Percentiles rank a stretch among this genome's conserved stretches.
These are phyloP conservation scores for Nematostella vectensis DNA, from an alignment of 92 coral and sea anemone genomes.

Conservation along the genomic window DNA sequence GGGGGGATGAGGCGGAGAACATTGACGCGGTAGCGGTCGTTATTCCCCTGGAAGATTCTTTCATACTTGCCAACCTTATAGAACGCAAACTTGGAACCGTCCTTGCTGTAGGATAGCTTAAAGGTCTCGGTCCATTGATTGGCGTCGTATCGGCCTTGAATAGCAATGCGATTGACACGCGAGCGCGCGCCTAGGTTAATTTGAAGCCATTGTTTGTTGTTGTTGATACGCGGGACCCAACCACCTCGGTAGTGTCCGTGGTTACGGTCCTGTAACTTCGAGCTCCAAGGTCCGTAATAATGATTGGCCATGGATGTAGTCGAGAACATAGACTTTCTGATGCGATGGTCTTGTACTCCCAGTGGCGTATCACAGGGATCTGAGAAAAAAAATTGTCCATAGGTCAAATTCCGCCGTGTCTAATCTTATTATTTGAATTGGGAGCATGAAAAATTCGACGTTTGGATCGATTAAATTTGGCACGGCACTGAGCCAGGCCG, in stretches of 20 bases:
- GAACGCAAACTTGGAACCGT: slow-evolving; percentile 32
- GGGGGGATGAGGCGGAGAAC: slow-evolving; percentile 11
- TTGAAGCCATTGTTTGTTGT: slow-evolving; percentile 45
- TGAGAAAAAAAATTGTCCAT: neutral
- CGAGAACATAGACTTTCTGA: slow-evolving; percentile 32
- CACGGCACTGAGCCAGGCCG: too few species aligned
- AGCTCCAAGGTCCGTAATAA: slow-evolving; percentile 52
- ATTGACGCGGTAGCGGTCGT: slow-evolving; percentile 17
- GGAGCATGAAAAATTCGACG: too few species aligned
- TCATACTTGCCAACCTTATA: slow-evolving; percentile 19
- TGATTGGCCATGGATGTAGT: slow-evolving; percentile 40
- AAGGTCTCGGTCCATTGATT: slow-evolving; percentile 41
- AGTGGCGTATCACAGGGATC: slow-evolving; percentile 48
- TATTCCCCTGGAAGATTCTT: slow-evolving; percentile 32
- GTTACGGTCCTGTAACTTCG: slow-evolving; percentile 46
- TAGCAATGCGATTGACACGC: slow-evolving; percentile 44
- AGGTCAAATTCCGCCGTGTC: too few species aligned
- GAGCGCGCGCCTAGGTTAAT: slow-evolving; percentile 43
- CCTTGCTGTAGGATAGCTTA: slow-evolving; percentile 37
- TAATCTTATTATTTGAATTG: too few species aligned
- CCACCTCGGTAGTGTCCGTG: slow-evolving; percentile 28
- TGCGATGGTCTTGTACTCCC: slow-evolving; percentile 55
- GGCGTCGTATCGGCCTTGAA: slow-evolving; percentile 47
- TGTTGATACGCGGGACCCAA: slow-evolving; percentile 33
- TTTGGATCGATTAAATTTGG: too few species aligned